These are phyloP conservation scores for Cetoscarus ocellatus DNA, from an alignment of 2,797 vertebrate genomes.

Conservation along the genomic window DNA sequence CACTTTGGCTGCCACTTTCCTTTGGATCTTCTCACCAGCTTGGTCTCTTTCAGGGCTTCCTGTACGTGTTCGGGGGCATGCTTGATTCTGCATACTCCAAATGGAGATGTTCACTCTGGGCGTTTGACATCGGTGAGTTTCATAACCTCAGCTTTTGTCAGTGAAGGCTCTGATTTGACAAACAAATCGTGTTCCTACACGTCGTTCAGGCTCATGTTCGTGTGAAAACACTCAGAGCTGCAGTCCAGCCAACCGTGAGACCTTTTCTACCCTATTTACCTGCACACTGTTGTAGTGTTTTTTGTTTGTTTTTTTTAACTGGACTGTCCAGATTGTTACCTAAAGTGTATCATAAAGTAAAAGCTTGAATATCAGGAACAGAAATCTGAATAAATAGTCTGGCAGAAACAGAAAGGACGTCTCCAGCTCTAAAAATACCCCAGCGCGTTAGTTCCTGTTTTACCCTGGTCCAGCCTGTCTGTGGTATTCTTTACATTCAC, in stretches of 20 bases:
- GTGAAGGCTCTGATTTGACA: neutral
- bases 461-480: too few species aligned
- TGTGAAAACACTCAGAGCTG: neutral
- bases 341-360: too few species aligned
- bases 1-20: too few species aligned
- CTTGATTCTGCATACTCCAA: slow-evolving; percentile 86
- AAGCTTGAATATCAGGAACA: too few species aligned
- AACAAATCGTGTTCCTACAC: slow-evolving; percentile 7
- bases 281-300: too few species aligned
- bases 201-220: neutral
- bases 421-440: slow-evolving; percentile 12
- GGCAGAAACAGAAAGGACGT: neutral
- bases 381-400: neutral
- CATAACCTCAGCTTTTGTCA: neutral
- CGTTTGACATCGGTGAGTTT: slow-evolving; percentile 86
- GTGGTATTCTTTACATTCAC: neutral
- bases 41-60: slow-evolving; percentile 76
- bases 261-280: neutral
- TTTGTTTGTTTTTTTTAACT: too few species aligned
- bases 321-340: neutral
- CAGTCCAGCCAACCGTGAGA: neutral
- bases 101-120: slow-evolving; percentile 86
- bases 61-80: slow-evolving; percentile 90
- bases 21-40: neutral
- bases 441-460: slow-evolving; percentile 11